Base-by-base conservation (phyloP, 2,888 invertebrate genomes). In the Orthosia gothica region DNA sequence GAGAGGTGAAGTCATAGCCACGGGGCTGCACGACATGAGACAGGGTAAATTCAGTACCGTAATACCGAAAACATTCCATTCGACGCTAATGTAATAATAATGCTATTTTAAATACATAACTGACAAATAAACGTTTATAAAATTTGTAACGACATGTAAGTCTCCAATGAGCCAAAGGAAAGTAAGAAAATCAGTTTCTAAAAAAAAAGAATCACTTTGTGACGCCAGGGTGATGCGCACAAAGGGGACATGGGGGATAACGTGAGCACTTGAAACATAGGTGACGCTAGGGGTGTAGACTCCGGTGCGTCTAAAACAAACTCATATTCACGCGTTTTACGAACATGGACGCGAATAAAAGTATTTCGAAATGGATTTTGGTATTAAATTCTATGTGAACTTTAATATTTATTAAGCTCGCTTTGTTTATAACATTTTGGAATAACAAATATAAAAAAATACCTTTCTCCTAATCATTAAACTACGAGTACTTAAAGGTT, bases 101-200 rank as follows among this genome's bases (percentile, higher is more conserved):
- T 2, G 4, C 1, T 49, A 49, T 32, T 75, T 55, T 23, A 32
- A 32, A n/a, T n/a, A 32, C 26, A 26, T 26, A 61, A 16, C 16
- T n/a, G 63, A 54, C 52, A 26, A 40, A 40, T 67, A 73, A 15
- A 71, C 50, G 23, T 73, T 66, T 65, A 65, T 73, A n/a, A 57
- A 79, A 47, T 61, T 0, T 13, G 11, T 63, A 47, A 18, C 12
- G 15, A 16, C 13, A 40, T 50, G 18, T 32, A 52, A 23, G 47
- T 49, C 32, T 54, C 61, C 58, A 74, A 63, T 52, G 57, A 66
- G n/a, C 63, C 65, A 79, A 76, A 82, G 82, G 62, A 52, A 64
- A 59, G 40, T 52, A 9, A 55, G 23, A 20, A 77, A 67, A 67
- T 70, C 70, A 47, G 47, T 40, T 82, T 52, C 55, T 70, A 54